Evolutionary conservation across 2,888 invertebrate genomes (phyloP), one percentile per base, ranked within the genome.

Genomic region (Caenorhabditis plicata): DNA sequence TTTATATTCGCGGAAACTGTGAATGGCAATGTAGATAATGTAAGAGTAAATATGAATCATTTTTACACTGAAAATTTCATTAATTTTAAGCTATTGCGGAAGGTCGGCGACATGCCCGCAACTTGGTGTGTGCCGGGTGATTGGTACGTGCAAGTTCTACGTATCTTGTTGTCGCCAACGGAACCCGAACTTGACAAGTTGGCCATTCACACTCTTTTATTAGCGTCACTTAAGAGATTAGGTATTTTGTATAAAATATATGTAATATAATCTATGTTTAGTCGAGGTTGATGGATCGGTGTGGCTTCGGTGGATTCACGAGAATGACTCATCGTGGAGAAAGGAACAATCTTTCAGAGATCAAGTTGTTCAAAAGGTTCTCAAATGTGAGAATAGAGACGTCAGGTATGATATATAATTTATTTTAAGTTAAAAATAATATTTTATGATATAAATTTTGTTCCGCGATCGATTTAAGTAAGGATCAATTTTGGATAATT

Each of bases 221-320:
- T 71, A n/a, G 66, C 64, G 2, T 68, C 71, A 13, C 29, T 68
- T 15, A 64, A 65, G 9, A 36, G 58, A 41, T 43, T 68, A 11
- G 57, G 57, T 56, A 27, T 20, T 41, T 36, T 25, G 49, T 26
- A 13, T 26, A 38, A 46, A 15, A 27, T 11, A 39, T 15, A 1
- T 17, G 22, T 36, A 46, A 17, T 15, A 22, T 36, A 22, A 23
- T 25, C 29, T 40, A n/a, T 29, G 26, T 35, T 53, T 43, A 58
- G 76, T 75, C 8, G 68, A 70, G 33, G 64, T 68, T 11, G 73
- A 76, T 35, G 76, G 73, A 22, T 58, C 71, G 0, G 58, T 75
- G 8, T 76, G 76, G 73, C 49, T 75, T 20, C 41, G 69, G 31
- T 72, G 70, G 64, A 63, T 68, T 20, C 68, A 68, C 32, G 64